These are phyloP conservation scores for Callyntrura sp. DNA, from an alignment of 2,888 invertebrate species.

Conservation along the genomic window DNA sequence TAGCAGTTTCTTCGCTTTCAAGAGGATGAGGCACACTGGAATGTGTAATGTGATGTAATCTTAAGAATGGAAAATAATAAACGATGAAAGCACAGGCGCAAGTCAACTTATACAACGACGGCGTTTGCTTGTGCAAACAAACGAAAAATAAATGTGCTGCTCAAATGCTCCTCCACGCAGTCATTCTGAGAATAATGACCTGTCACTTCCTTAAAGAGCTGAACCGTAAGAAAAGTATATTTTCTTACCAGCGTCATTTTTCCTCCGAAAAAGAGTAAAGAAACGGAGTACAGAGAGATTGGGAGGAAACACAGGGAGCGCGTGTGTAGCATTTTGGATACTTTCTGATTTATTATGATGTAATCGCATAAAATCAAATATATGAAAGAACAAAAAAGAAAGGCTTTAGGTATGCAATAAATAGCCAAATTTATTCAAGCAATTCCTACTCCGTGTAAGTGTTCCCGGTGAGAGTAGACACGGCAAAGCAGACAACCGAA, in stretches of 20 bases:
- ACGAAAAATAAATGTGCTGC: too few relatives aligned
- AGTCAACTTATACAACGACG: too few relatives aligned
- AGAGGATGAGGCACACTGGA: too few relatives aligned
- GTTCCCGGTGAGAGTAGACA: too few relatives aligned
- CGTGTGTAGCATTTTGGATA: background rate
- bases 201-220: constrained; percentile 9
- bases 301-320: background rate
- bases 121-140: background rate
- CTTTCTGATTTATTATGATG: constrained; percentile 17
- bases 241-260: background rate
- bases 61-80: too few relatives aligned
- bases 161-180: background rate
- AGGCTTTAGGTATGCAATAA: background rate
- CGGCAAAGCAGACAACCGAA: too few relatives aligned
- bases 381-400: too few relatives aligned
- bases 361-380: too few relatives aligned
- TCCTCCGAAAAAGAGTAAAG: too few relatives aligned
- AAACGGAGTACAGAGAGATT: background rate
- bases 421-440: background rate
- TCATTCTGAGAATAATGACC: constrained; percentile 25
- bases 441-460: background rate
- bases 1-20: too few relatives aligned
- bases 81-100: too few relatives aligned
- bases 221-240: constrained; percentile 13
- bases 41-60: too few relatives aligned